These are phyloP conservation scores for Nemoura dubitans DNA, from an alignment of 2,888 invertebrate genomes.

Conservation along the genomic window DNA sequence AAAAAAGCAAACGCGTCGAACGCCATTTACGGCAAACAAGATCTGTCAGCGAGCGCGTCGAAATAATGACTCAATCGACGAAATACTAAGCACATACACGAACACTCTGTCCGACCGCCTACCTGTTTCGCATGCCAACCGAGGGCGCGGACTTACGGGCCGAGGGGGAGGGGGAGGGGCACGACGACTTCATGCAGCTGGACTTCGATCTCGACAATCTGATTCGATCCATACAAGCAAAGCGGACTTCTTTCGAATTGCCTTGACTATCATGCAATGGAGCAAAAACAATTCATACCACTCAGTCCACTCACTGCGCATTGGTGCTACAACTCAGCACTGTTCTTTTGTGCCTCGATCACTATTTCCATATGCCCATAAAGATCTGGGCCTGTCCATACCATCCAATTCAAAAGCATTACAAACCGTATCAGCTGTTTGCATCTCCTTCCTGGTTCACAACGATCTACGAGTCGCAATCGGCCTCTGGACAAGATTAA, in stretches of 20 bases:
- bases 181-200: no score
- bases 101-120: neutral
- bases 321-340: no score
- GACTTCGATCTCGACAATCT: no score
- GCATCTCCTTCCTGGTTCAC: neutral
- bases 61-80: neutral
- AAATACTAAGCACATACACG: neutral
- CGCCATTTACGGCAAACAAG: neutral
- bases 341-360: no score
- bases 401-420: neutral
- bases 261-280: neutral
- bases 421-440: neutral
- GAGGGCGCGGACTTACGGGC: no score
- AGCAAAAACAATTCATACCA: neutral
- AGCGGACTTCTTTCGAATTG: neutral
- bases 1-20: neutral
- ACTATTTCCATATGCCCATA: neutral
- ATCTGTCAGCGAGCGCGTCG: conserved; percentile 7
- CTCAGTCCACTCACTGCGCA: no score
- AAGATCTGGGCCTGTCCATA: neutral
- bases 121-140: neutral
- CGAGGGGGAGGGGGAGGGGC: no score
- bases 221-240: no score
- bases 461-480: neutral
- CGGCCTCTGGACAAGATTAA: conserved; percentile 8